These are phyloP conservation scores for Trachymyrmex cornetzi DNA, from an alignment of 1,140 invertebrate genomes.

Conservation along the genomic window DNA sequence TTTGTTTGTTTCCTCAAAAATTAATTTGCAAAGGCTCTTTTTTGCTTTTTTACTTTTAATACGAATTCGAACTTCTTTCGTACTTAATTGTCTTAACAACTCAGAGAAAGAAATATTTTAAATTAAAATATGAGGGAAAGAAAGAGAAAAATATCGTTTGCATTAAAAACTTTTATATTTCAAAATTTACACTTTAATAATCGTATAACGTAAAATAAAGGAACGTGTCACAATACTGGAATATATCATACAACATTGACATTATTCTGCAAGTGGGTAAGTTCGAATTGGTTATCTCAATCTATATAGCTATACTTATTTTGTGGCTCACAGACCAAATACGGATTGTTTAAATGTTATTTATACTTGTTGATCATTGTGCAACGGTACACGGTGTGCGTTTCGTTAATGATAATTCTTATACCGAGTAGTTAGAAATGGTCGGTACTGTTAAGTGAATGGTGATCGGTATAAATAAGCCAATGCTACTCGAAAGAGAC, in stretches of 20 bases:
- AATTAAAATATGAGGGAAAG: no score
- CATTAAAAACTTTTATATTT: no score
- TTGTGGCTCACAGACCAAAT: background rate
- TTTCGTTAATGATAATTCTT: slow-evolving; percentile 54
- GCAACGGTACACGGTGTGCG: slow-evolving; percentile 19
- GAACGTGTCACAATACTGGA: background rate
- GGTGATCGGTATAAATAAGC: slow-evolving; percentile 64
- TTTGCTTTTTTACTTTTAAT: no score
- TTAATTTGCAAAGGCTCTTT: no score
- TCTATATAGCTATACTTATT: background rate
- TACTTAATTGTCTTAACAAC: no score
- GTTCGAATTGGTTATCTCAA: background rate
- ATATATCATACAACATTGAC: slow-evolving; percentile 20
- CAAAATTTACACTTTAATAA: no score
- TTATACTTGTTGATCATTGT: slow-evolving; percentile 56
- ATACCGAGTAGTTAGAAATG: slow-evolving; percentile 27
- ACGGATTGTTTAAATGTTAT: slow-evolving; percentile 1
- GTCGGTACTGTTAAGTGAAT: slow-evolving; percentile 61
- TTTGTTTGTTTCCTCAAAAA: no score
- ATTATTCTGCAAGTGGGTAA: background rate
- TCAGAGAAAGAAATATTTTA: no score
- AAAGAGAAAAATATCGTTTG: no score
- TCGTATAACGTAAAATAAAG: no score
- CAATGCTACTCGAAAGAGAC: slow-evolving; percentile 60
- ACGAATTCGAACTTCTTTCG: no score